A percentile compares a stretch with the other conserved stretches of the same genome.
phyloP scores from a whole-genome alignment of 2,797 vertebrate genomes.

The Heterohyrax brucei region DNA sequence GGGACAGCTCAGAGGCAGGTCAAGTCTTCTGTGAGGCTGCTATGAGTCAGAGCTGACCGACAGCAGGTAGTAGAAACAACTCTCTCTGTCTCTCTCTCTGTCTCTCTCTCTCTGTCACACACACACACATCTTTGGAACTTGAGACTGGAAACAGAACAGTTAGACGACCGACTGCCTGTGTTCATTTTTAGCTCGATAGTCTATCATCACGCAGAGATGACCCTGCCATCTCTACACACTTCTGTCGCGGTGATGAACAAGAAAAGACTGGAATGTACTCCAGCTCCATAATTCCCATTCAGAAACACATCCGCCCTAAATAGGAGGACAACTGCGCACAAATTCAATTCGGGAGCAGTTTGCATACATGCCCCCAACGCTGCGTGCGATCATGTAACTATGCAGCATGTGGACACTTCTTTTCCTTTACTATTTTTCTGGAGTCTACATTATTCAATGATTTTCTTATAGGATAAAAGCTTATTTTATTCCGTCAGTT shows the following conservation, averaged over 20 bases:
- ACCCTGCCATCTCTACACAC: fast-evolving
- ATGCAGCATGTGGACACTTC: fast-evolving
- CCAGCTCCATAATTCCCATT: fast-evolving
- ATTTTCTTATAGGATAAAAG: neutral
- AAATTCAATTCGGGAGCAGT: fast-evolving
- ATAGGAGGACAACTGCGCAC: fast-evolving
- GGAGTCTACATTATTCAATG: no score
- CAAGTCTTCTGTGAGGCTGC: no score
- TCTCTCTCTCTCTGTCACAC: neutral
- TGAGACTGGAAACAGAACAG: neutral
- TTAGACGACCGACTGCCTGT: fast-evolving
- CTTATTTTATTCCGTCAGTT: neutral
- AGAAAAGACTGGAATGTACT: fast-evolving
- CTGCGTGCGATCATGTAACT: fast-evolving
- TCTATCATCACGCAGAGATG: neutral
- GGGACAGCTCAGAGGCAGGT: no score
- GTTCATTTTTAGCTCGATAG: neutral
- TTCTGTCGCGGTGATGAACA: neutral
- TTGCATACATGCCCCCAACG: fast-evolving
- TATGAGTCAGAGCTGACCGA: no score
- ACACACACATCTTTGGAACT: no score
- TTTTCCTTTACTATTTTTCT: fast-evolving
- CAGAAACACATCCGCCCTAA: fast-evolving
- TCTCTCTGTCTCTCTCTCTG: no score
- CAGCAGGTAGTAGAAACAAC: no score